Evolutionary conservation across 2,888 invertebrate genomes (phyloP).

Genomic region (Caradrina kadenii): DNA sequence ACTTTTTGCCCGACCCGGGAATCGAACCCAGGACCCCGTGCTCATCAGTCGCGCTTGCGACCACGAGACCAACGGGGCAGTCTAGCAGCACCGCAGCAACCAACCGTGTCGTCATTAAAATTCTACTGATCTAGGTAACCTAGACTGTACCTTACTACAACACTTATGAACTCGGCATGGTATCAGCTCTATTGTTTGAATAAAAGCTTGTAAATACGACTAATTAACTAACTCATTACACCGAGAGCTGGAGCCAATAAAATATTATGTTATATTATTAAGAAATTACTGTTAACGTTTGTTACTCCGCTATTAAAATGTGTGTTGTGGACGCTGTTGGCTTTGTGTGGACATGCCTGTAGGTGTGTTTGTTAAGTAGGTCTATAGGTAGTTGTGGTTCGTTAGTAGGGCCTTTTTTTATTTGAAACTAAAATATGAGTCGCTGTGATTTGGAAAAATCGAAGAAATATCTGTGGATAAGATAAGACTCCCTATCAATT

Average conservation of each 20-base stretch:
- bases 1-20: no score
- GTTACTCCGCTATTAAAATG: constrained; percentile 78
- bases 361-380: no score
- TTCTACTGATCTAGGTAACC: background rate
- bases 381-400: no score
- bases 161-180: constrained; percentile 22
- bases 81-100: no score
- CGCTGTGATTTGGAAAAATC: no score
- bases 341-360: constrained; percentile 71
- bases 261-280: constrained; percentile 87
- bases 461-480: no score
- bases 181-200: constrained; percentile 79
- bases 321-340: constrained; percentile 64
- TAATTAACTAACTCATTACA: constrained; percentile 88
- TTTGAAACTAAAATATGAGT: no score
- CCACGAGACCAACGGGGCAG: no score
- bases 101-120: background rate
- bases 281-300: constrained; percentile 84
- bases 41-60: no score
- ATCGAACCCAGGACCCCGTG: no score
- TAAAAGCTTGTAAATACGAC: constrained; percentile 73
- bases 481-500: no score
- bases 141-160: background rate
- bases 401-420: no score
- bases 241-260: constrained; percentile 84